Base-by-base conservation (phyloP, 2,797 vertebrate species). In the Balearica regulorum region DNA sequence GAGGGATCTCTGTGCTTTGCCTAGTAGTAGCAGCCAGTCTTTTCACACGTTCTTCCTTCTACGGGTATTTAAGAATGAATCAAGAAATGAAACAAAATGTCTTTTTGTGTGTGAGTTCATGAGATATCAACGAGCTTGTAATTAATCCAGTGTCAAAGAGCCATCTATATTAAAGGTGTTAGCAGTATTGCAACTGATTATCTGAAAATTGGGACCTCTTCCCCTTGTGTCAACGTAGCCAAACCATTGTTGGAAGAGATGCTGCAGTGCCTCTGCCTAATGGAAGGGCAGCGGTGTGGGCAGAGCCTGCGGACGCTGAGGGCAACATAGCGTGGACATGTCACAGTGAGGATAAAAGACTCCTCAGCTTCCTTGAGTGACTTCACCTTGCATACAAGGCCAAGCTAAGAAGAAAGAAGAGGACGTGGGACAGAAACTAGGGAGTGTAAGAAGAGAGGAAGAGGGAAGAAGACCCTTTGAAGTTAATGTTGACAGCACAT, bases 261-360 rank as follows among this genome's bases (percentile, higher is more conserved):
- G 60, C 39, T 82, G 66, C 39, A 31, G n/a, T 22, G 22, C 29
- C 24, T n/a, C 79, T 60, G 41, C 69, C 53, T 49, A 17, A 35
- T 0, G 5, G 51, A 55, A 76, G 54, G 37, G 70, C 64, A 81
- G 54, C 0, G 1, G 10, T 20, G 39, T 9, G 39, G 43, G 29
- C 70, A 51, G 29, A 71, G n/a, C 29, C 35, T 53, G 9, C 0
- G 1, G 25, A 33, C 60, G 6, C 13, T 33, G 33, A 33, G 76
- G 46, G n/a, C 35, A 28, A 31, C 25, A 2, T 51, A 0, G 2
- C 1, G 5, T 3, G 29, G 46, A 39, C 10, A 6, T 44, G 43
- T 76, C 41, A 18, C 46, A 24, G 28, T 4, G 17, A 70, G 35
- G 33, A 41, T 44, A 51, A 61, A 70, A 80, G 19, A 37, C 48